Evolutionary conservation across 2,888 invertebrate species (phyloP), one percentile per base, ranked within the genome.

Genomic region (Venustoraphidia nigricollis): DNA sequence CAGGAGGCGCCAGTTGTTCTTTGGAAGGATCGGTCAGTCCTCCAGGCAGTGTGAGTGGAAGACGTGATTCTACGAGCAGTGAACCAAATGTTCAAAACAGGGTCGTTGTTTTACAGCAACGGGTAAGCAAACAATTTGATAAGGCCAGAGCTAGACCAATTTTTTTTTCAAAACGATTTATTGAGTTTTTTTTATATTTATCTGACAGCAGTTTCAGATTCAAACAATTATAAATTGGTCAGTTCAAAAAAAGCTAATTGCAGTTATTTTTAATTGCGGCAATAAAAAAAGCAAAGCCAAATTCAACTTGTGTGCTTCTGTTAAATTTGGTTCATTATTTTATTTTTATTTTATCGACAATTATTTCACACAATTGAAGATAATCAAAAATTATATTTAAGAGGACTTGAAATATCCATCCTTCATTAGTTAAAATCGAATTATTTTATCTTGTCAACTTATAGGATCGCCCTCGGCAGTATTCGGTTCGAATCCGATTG

Each of bases 51-150:
- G 79, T 81, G 71, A 81, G 79, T 75, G 67, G 73, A 62, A 71
- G 79, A 71, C 70, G 77, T 72, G 66, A 74, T 69, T 70, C 73
- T 49, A 56, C 62, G 62, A 63, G 71, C 72, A 62, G 71, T 71
- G 66, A 79, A 75, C 64, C 62, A 49, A 13, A 46, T 14, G 58
- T 66, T 52, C 72, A 77, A 66, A 76, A 77, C 62, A 73, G 77
- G 67, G 75, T 77, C 60, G 73, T 74, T 67, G 76, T 85, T 69
- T 80, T 89, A 66, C 88, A 86, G 68, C 83, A 84, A 72, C 81
- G 87, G 87, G 89, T 90, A 84, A 87, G 86, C 80, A 75, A 65
- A 63, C 63, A 62, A 62, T 61, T 67, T 68, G 70, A 70, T 70
- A 58, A 57, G 62, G 65, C 66, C 66, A 65, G 62, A 62, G 56